Evolutionary conservation across 2,888 invertebrate genomes (phyloP).

Genomic region (Cantharis flavilabris): DNA sequence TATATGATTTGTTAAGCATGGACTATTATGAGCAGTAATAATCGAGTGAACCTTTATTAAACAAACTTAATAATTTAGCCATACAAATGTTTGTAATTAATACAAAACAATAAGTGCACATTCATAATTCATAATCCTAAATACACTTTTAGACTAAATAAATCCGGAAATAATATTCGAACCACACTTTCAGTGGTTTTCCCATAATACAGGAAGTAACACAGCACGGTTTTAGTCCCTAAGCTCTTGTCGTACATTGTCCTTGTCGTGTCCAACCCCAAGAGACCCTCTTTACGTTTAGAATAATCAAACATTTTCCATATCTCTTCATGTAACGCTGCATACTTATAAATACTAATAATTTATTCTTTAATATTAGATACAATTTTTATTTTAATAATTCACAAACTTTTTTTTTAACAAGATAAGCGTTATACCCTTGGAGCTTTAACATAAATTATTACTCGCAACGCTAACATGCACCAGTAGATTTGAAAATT

Average conservation of each 20-base stretch:
- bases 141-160: conserved; percentile 30
- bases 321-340: conserved; percentile 18
- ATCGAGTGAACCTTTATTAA: background rate
- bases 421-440: background rate
- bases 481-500: conserved; percentile 27
- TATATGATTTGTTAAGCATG: background rate
- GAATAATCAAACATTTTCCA: conserved; percentile 33
- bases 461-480: conserved; percentile 15
- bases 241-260: conserved; percentile 35
- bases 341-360: background rate
- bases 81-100: conserved; percentile 19
- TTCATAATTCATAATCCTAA: conserved; percentile 25
- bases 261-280: conserved; percentile 31
- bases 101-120: conserved; percentile 23
- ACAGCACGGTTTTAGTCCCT: conserved; percentile 30
- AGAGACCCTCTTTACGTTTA: conserved; percentile 31
- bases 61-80: background rate
- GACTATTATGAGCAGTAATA: background rate
- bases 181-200: conserved; percentile 31
- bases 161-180: conserved; percentile 37
- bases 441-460: conserved; percentile 16
- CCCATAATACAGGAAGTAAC: conserved; percentile 30
- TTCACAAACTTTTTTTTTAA: background rate
- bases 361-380: background rate
- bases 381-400: background rate